Conservation (phyloP, 2,113 vertebrate species). For the Notiomystis cincta region DNA sequence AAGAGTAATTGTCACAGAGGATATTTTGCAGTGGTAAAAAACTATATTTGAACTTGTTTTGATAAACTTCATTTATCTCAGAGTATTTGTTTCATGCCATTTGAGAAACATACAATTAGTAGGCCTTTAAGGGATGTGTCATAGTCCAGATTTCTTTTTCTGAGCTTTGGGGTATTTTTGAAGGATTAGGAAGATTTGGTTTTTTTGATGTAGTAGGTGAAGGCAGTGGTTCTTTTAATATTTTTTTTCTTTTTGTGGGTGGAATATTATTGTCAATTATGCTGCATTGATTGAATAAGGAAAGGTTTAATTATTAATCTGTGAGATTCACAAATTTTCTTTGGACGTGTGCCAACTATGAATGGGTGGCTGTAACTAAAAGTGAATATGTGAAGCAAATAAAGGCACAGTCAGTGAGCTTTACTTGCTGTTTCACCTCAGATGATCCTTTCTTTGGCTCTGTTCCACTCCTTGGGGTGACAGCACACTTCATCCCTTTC, state of each 20-base stretch:
- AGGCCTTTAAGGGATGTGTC: neutral
- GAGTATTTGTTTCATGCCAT: neutral
- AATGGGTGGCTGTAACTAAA: constrained; percentile 30
- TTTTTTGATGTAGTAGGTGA: neutral
- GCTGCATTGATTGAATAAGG: neutral
- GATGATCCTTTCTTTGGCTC: constrained; percentile 19
- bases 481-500: neutral
- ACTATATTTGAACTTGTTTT: neutral
- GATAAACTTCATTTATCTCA: neutral
- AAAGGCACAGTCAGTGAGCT: constrained; percentile 14
- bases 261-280: neutral
- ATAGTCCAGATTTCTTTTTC: neutral
- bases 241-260: neutral
- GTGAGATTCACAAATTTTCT: constrained; percentile 7
- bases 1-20: neutral
- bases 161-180: neutral
- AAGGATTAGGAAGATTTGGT: neutral
- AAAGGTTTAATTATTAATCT: constrained; percentile 24
- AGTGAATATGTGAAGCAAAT: constrained; percentile 19
- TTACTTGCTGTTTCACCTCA: constrained; percentile 22
- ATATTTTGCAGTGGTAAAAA: neutral
- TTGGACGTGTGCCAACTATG: neutral
- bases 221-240: neutral
- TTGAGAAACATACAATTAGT: neutral
- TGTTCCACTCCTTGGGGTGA: neutral